These are phyloP conservation scores for Phorcus lineatus DNA, from an alignment of 2,888 invertebrate genomes.

Conservation along the genomic window DNA sequence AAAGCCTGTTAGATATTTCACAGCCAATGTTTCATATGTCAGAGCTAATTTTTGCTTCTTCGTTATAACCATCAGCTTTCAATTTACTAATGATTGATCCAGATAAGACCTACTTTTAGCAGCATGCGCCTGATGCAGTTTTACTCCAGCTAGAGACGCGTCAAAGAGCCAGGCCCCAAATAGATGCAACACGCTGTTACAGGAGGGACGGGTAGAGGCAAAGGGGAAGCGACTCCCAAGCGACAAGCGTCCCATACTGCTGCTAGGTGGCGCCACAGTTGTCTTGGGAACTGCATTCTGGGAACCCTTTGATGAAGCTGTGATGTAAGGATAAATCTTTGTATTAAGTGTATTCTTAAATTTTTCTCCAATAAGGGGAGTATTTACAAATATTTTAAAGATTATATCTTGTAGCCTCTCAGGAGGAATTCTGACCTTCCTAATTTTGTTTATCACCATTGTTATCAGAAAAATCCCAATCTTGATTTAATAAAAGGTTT, in stretches of 20 bases:
- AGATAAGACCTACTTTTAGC: constrained; percentile 57
- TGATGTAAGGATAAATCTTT: no score
- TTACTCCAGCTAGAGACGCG: constrained; percentile 92
- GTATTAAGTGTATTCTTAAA: no score
- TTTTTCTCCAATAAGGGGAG: no score
- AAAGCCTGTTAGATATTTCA: no score
- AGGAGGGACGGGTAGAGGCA: constrained; percentile 84
- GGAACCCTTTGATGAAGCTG: not conserved
- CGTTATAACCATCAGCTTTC: not conserved
- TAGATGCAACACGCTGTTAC: constrained; percentile 94
- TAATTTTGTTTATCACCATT: no score
- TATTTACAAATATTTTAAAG: no score
- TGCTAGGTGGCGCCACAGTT: constrained; percentile 66
- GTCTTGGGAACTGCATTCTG: constrained; percentile 28
- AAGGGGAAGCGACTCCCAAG: constrained; percentile 65
- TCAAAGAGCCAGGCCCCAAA: constrained; percentile 98
- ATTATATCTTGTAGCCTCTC: no score
- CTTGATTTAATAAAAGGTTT: no score
- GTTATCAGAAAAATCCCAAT: no score
- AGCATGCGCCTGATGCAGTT: constrained; percentile 73
- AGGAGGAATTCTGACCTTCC: no score
- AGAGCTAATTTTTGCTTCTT: no score
- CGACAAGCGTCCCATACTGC: constrained; percentile 46
- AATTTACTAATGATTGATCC: not conserved
- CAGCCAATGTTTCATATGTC: no score